Base-by-base conservation (phyloP, 2,797 vertebrate genomes). In the Falco berigora region DNA sequence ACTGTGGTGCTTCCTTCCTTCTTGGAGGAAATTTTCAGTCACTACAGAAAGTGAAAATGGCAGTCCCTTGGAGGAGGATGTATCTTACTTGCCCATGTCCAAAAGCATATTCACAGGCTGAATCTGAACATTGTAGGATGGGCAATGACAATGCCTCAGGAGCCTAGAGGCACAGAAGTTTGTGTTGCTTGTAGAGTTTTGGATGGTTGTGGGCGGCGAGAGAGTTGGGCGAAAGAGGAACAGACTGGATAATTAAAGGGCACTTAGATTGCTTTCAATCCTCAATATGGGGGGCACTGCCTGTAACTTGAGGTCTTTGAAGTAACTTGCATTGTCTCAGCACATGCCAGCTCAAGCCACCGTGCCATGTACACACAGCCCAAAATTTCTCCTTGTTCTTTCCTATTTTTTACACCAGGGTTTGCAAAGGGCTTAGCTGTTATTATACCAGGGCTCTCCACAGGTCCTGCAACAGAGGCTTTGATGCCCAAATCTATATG, bases 11-110 rank as follows among this genome's bases (percentile, higher is more conserved):
- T 64, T 79, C 68, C 17, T 40, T 85, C 72, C 34, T 88, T 56
- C 55, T 62, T 38, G 25, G 14, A 50, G 50, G 32, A 56, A 56
- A 25, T 76, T 87, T 79, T 62, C 25, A 15, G 25, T 46, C 28
- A 5, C 25, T 53, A 12, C 0, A 5, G 21, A 76, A 88, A n/a
- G 21, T 0, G 3, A 84, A 16, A 0, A 2, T 9, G 27, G 23
- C 59, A 86, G 52, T 36, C 28, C 20, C 12, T 50, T 69, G 38
- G 10, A 59, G 56, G 34, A 64, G 52, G 24, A 22, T 0, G 2
- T 40, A 24, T 25, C 32, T 62, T 55, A 58, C 42, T 47, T 44
- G 27, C 6, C 4, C 32, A 59, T 8, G 3, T 46, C 12, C 46
- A 49, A 74, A 63, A 63, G 9, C 40, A 25, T 5, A 27, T 34